Evolutionary conservation across 2,888 invertebrate species (phyloP).

Genomic region (Heliconius ethilla): DNA sequence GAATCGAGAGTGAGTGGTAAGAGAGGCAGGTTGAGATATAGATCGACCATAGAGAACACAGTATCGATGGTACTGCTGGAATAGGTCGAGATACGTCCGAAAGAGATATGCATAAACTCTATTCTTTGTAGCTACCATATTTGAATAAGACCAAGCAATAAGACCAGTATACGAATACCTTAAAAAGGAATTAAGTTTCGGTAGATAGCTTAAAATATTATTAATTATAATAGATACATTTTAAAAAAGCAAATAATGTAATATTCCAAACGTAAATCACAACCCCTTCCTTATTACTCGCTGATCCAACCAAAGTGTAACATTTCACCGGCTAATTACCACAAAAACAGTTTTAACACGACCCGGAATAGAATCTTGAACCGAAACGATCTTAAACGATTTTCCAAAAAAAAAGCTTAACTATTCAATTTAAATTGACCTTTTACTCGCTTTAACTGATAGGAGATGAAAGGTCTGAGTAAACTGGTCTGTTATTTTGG

Average conservation of each 20-base stretch:
- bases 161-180: neutral
- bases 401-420: conserved; percentile 49
- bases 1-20: too few relatives aligned
- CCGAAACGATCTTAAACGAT: conserved; percentile 61
- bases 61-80: too few relatives aligned
- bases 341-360: conserved; percentile 58
- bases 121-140: neutral
- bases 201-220: neutral
- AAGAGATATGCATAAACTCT: too few relatives aligned
- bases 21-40: too few relatives aligned
- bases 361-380: conserved; percentile 56
- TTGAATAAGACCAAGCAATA: neutral
- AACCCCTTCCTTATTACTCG: conserved; percentile 47
- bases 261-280: conserved; percentile 18
- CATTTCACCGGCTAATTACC: conserved; percentile 62
- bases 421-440: conserved; percentile 31
- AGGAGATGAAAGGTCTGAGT: conserved; percentile 41
- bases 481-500: conserved; percentile 60
- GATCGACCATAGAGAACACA: too few relatives aligned
- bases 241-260: neutral
- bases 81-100: too few relatives aligned
- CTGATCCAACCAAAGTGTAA: conserved; percentile 49
- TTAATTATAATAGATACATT: neutral
- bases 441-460: conserved; percentile 12
- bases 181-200: neutral